Percentiles rank a stretch among this genome's conserved stretches.
phyloP scores from a whole-genome alignment of 2,888 invertebrate genomes.

The Caradrina kadenii region DNA sequence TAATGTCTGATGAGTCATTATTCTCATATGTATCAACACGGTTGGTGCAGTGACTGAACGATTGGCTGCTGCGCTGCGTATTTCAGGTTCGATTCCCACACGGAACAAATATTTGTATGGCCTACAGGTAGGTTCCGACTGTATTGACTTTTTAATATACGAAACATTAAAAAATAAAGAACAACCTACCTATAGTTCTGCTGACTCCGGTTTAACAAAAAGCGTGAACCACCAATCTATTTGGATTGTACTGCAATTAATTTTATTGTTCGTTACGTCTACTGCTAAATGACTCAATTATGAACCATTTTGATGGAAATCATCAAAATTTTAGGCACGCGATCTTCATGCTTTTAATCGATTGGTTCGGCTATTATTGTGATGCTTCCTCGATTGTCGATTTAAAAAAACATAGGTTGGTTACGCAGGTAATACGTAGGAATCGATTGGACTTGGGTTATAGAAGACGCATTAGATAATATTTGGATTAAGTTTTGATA shows the following conservation, averaged over 20 bases:
- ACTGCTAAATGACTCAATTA: slow-evolving; percentile 56
- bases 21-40: no score
- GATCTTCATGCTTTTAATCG: slow-evolving; percentile 51
- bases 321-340: slow-evolving; percentile 53
- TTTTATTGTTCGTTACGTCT: slow-evolving; percentile 46
- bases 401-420: slow-evolving; percentile 35
- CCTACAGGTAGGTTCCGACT: no score
- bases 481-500: neutral
- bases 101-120: no score
- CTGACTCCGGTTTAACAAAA: slow-evolving; percentile 10
- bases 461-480: neutral
- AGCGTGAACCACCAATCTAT: slow-evolving; percentile 45
- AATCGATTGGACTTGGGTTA: slow-evolving; percentile 14
- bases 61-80: no score
- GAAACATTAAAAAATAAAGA: no score
- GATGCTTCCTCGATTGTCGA: slow-evolving; percentile 41
- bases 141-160: no score
- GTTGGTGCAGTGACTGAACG: no score
- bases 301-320: slow-evolving; percentile 32
- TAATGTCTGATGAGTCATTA: no score
- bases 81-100: no score
- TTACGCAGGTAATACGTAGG: slow-evolving; percentile 6
- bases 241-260: slow-evolving; percentile 48
- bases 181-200: neutral
- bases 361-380: slow-evolving; percentile 34